Evolutionary conservation across 2,797 vertebrate species (phyloP), one percentile per base, ranked within the genome.

Genomic region (Gadopsis marmoratus): DNA sequence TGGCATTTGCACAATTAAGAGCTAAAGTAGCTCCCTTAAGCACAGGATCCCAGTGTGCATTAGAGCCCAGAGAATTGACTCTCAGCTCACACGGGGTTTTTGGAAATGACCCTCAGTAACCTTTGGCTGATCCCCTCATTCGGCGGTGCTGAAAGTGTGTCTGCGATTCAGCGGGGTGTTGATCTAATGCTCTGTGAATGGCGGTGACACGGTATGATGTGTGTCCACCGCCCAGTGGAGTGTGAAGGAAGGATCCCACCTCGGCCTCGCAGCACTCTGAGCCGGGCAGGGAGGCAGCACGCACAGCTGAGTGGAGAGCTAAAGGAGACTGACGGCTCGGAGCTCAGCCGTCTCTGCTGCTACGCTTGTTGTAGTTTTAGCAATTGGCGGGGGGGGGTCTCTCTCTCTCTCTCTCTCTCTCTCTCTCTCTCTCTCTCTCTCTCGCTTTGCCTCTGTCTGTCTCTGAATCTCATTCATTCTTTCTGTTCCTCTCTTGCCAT

Each of bases 181-280:
- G 87, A 92, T 84, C 77, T 88, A 73, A 92, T 88, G 88, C 88
- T 76, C 39, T 43, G 78, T 77, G 87, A 92, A 76, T 47, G 79
- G 82, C 83, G 70, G 78, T 82, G 91, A 86, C 80, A 76, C 48
- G 47, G 74, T 86, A 85, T 73, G 81, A 90, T 84, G 73, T 65
- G 80, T 82, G 85, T 85, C 84, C 78, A 73, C 43, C 31, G 58
- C 54, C 81, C 88, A 81, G 71, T n/a, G 37, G 63, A 80, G 81
- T 83, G 86, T 87, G 83, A 91, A 81, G 76, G 51, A 69, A 78
- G 64, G 72, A 65, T 76, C 65, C 85, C 81, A 66, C 79, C 73
- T 70, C 74, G 7, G 64, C 59, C 80, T 51, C 8, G 35, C 51
- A 33, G 63, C 74, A 2, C 14, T 21, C 54, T 6, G 21, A 26